A percentile compares a stretch with the other conserved stretches of the same genome.
These are phyloP conservation scores for Drosophila bipectinata DNA, from an alignment of 1,140 invertebrate species.

Conservation along the genomic window DNA sequence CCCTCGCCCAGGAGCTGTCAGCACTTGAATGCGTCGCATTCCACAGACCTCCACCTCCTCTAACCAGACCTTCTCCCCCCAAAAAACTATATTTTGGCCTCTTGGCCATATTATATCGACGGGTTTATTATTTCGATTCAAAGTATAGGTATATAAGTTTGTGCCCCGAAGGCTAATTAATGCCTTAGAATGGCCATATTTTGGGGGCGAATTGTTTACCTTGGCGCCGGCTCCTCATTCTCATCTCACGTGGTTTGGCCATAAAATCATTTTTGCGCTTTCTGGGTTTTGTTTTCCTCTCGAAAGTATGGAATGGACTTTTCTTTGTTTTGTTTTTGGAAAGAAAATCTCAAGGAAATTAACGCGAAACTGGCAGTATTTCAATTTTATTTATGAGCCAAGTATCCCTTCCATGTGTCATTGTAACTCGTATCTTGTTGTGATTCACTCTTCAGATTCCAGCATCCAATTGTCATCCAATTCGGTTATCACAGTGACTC, in stretches of 20 bases:
- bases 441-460: too few species aligned
- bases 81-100: neutral
- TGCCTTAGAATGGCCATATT: neutral
- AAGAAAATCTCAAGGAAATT: neutral
- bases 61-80: too few species aligned
- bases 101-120: too few species aligned
- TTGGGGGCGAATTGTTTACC: neutral
- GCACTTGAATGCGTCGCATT: constrained; percentile 9
- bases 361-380: neutral
- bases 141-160: neutral
- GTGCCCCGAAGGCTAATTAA: neutral
- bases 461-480: constrained; percentile 15
- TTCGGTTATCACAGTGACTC: constrained; percentile 22
- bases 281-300: neutral
- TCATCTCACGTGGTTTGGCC: neutral
- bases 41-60: too few species aligned
- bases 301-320: neutral
- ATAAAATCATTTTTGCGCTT: neutral
- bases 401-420: neutral
- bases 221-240: neutral
- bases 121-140: neutral
- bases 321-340: neutral
- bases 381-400: neutral
- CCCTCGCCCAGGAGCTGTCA: constrained; percentile 27
- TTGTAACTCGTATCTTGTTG: too few species aligned